Conservation (phyloP, 2,113 vertebrate species). For the Uropsilus gracilis region DNA sequence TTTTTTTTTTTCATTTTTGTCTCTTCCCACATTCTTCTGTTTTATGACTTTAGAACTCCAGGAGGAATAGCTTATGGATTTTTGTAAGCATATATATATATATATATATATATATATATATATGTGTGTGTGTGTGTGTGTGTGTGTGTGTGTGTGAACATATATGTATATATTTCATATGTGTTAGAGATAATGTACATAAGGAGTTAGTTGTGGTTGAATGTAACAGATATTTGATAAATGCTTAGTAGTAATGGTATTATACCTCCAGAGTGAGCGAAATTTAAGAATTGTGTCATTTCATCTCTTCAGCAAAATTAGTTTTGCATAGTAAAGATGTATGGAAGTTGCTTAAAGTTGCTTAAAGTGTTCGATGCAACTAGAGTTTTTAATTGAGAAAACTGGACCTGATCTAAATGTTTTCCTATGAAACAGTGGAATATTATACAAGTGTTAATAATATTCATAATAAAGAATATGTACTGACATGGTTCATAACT, state of each 20-base stretch:
- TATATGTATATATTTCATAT: no score
- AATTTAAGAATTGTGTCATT: background rate
- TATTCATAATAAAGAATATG: background rate
- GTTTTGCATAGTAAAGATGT: background rate
- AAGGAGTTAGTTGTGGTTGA: background rate
- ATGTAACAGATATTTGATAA: background rate
- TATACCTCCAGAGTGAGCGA: background rate
- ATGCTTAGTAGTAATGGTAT: background rate
- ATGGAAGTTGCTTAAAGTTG: background rate
- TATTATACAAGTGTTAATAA: background rate
- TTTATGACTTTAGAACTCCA: slow-evolving; percentile 26
- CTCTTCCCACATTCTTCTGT: slow-evolving; percentile 14
- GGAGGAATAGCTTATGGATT: background rate
- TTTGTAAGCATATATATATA: background rate
- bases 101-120: no score
- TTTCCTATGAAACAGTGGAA: background rate
- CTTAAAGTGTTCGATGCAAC: background rate
- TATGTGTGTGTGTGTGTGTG: no score
- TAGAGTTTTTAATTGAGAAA: slow-evolving; percentile 14
- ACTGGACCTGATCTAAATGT: background rate
- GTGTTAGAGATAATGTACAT: background rate
- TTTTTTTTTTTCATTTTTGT: slow-evolving; percentile 23
- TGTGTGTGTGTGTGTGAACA: no score
- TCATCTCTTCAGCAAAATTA: slow-evolving; percentile 35
- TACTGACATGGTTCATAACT: background rate